Evolutionary conservation across 2,888 invertebrate species (phyloP).

Genomic region (Drosophila antonietae): DNA sequence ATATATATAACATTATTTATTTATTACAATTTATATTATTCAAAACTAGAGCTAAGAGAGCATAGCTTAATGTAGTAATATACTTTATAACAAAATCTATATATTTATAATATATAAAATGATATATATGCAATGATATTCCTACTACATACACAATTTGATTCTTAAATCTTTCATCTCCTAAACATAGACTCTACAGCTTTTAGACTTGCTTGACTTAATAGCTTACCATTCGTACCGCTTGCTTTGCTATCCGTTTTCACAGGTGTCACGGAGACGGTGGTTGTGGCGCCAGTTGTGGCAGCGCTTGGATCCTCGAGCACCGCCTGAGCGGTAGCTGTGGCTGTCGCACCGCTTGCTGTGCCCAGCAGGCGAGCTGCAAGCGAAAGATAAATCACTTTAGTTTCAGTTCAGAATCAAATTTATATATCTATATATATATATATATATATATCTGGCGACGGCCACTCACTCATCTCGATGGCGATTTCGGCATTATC

Average conservation of each 20-base stretch:
- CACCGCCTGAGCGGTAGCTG: constrained; percentile 63
- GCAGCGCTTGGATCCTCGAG: constrained; percentile 67
- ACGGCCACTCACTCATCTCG: constrained; percentile 81
- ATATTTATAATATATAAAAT: background rate
- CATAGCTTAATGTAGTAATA: background rate
- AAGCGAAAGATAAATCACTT: background rate
- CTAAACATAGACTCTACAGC: background rate
- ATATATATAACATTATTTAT: too few relatives aligned
- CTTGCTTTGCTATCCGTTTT: constrained; percentile 79
- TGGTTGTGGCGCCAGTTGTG: constrained; percentile 37
- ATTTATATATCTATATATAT: too few relatives aligned
- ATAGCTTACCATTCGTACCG: constrained; percentile 71
- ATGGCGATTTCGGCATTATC: constrained; percentile 83
- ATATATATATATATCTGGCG: background rate
- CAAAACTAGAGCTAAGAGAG: background rate
- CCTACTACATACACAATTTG: background rate
- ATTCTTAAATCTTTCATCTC: background rate
- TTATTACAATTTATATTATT: background rate
- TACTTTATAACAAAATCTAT: background rate
- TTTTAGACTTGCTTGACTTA: background rate
- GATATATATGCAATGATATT: too few relatives aligned
- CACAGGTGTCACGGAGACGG: constrained; percentile 65
- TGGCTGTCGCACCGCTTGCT: constrained; percentile 57
- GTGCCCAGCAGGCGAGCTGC: constrained; percentile 80
- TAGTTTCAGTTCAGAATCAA: background rate